These are phyloP conservation scores for Pterocles burchelli DNA, from an alignment of 2,113 vertebrate genomes.

Conservation along the genomic window DNA sequence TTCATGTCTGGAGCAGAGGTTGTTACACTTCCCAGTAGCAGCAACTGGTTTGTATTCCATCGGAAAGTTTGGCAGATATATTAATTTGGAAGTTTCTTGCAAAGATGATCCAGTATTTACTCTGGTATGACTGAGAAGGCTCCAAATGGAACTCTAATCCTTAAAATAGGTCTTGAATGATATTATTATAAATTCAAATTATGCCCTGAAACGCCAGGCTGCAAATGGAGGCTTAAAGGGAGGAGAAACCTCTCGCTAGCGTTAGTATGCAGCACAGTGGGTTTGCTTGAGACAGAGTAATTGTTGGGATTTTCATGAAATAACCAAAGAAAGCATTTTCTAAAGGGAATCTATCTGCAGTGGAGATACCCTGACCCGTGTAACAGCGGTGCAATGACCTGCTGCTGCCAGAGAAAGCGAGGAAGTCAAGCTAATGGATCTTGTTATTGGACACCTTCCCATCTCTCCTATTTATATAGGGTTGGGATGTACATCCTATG, in stretches of 20 bases:
- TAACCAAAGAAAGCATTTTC: neutral
- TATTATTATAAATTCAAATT: neutral
- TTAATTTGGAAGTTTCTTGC: slow-evolving; percentile 18
- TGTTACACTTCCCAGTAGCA: neutral
- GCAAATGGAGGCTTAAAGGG: neutral
- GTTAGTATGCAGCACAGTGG: neutral
- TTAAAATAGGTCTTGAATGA: neutral
- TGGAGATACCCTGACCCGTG: neutral
- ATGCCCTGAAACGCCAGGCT: neutral
- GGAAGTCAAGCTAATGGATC: neutral
- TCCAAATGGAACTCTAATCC: slow-evolving; percentile 37
- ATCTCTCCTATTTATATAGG: neutral
- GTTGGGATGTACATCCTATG: neutral
- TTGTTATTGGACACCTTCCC: neutral
- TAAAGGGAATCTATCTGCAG: neutral
- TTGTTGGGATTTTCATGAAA: neutral
- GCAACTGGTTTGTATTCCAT: neutral
- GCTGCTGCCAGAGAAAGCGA: neutral
- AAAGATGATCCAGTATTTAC: slow-evolving; percentile 23
- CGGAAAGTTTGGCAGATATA: neutral
- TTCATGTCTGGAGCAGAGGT: neutral
- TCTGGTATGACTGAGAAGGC: neutral
- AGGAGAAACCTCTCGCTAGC: neutral
- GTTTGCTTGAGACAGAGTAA: neutral
- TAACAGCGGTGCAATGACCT: neutral